phyloP scores from a whole-genome alignment of 2,113 vertebrate species.

The Zosterops lateralis region DNA sequence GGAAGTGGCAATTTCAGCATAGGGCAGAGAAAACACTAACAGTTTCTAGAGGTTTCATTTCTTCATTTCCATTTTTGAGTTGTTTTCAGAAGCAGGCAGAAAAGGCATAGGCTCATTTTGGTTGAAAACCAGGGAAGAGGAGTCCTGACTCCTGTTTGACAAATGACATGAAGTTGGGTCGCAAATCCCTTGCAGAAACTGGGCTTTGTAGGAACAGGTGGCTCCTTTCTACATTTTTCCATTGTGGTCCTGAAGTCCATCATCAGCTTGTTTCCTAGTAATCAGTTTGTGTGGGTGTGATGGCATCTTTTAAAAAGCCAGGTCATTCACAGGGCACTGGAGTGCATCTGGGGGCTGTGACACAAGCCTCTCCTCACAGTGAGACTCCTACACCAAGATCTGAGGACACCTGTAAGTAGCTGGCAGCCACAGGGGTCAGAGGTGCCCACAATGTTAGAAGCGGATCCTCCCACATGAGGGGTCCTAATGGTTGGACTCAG shows the following conservation, averaged over 20 bases:
- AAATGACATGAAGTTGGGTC: rapidly evolving
- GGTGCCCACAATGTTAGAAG: not conserved
- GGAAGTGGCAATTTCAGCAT: not conserved
- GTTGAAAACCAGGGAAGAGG: not conserved
- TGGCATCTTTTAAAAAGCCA: not conserved
- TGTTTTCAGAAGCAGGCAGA: not conserved
- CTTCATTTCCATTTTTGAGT: not conserved
- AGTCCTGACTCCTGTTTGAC: not conserved
- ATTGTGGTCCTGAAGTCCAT: not conserved
- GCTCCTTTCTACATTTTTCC: not conserved
- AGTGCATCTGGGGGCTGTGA: not conserved
- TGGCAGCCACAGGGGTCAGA: rapidly evolving
- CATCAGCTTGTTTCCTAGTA: not conserved
- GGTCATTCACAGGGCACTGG: not conserved
- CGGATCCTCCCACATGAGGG: not conserved
- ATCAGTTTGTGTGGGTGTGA: not conserved
- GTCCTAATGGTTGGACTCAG: not conserved
- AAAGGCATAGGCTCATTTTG: not conserved
- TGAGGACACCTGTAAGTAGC: not conserved
- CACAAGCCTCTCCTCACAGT: not conserved
- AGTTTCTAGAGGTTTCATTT: not conserved
- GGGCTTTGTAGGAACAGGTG: not conserved
- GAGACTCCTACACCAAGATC: not conserved
- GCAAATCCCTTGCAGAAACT: not conserved
- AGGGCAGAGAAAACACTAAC: not conserved